Evolutionary conservation across 1,140 invertebrate genomes (phyloP).

Genomic region (Platyscapa corneri): DNA sequence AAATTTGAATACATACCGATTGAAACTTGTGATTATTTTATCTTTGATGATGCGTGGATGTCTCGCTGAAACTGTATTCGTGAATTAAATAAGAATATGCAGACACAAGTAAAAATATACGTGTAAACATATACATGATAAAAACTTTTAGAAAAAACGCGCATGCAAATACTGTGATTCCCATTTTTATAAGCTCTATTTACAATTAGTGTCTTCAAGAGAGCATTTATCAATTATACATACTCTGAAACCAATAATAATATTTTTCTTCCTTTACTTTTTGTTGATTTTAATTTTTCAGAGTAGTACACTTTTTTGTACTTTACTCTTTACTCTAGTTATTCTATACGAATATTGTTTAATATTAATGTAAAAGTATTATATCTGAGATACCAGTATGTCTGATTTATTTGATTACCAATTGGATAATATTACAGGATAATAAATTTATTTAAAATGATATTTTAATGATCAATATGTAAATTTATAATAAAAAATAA

Average conservation of each 20-base stretch:
- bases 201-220: slow-evolving; percentile 24
- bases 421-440: not conserved
- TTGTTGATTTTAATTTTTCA: not conserved
- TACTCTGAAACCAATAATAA: not conserved
- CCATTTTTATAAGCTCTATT: slow-evolving; percentile 44
- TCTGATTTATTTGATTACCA: not conserved
- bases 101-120: not conserved
- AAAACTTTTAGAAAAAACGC: slow-evolving; percentile 24
- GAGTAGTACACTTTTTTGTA: too few species aligned
- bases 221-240: slow-evolving; percentile 14
- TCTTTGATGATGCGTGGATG: too few species aligned
- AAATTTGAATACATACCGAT: slow-evolving; percentile 12
- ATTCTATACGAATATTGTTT: not conserved
- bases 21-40: not conserved
- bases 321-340: not conserved
- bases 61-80: not conserved
- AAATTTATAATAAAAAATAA: slow-evolving; percentile 16
- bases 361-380: not conserved
- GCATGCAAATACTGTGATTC: slow-evolving; percentile 50
- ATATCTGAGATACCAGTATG: not conserved
- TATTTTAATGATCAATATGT: slow-evolving; percentile 4
- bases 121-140: not conserved
- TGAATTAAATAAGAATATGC: not conserved
- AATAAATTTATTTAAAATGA: not conserved
- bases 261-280: not conserved